Base-by-base conservation (phyloP, 1,140 invertebrate species). In the Carposina sasakii region DNA sequence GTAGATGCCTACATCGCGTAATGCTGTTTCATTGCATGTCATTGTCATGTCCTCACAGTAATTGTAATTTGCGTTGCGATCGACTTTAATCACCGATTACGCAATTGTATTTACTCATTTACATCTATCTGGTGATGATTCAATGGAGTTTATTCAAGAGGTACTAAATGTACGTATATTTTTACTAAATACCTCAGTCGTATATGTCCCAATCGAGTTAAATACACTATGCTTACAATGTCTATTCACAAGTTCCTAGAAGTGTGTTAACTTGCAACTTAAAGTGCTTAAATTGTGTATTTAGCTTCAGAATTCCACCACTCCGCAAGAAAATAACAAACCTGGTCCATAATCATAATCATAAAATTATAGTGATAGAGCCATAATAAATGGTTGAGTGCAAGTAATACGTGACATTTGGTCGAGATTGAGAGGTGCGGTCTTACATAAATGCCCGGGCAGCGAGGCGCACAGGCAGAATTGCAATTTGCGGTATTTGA, bases 401-500 rank as follows among this genome's bases (percentile, higher is more conserved):
- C 50, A 23, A 39, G 43, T 43, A 37, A 47, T 50, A 48, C 30
- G 41, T 53, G 57, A 59, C 51, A 52, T 60, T 66, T 50, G 44
- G 53, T 52, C 31, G 50, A 54, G 45, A 53, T 43, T 30, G 50
- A 54, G 45, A 53, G 47, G 45, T 59, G 55, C 51, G 52, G 48
- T 51, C 55, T 37, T 52, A 4, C 43, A 52, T 60, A 48, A 37
- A 52, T 51, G 48, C 22, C 40, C 26, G 46, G 52, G 31, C 47
- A 30, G 31, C 54, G 43, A 48, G 61, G 58, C 60, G 57, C 12
- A 28, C 12, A 12, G 24, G 24, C 24, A 6, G 24, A n/a, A 67
- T 63, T 67, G 65, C 66, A 68, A 60, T 65, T 64, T 70, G 71
- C 60, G 67, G 67, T 73, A 74, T 79, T 78, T 74, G 78, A 79